A percentile compares a stretch with the other conserved stretches of the same genome.
Conservation (phyloP, 2,797 vertebrate genomes). For the Nyctibius grandis region DNA sequence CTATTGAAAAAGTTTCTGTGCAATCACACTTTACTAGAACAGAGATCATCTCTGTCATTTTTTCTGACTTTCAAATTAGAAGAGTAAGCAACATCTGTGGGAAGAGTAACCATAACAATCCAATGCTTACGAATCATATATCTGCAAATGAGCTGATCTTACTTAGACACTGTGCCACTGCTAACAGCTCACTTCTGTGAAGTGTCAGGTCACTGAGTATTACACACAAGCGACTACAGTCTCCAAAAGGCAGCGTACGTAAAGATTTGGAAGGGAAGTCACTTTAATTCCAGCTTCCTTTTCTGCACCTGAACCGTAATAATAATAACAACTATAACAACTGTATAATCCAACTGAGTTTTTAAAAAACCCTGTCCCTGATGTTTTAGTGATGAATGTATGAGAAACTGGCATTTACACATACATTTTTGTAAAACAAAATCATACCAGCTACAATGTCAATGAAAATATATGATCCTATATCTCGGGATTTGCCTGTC, state of each 20-base stretch:
- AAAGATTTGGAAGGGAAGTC: background rate
- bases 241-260: background rate
- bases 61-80: background rate
- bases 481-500: background rate
- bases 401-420: background rate
- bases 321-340: background rate
- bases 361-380: background rate
- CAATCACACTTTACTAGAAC: background rate
- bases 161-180: background rate
- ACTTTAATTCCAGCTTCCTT: background rate
- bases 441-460: background rate
- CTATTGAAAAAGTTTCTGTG: background rate
- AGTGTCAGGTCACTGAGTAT: background rate
- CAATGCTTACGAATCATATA: background rate
- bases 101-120: background rate
- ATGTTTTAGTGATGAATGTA: background rate
- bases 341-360: background rate
- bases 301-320: background rate
- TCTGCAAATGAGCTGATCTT: background rate
- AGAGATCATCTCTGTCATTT: background rate
- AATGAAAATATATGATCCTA: background rate
- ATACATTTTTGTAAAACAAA: background rate
- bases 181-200: background rate
- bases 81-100: background rate
- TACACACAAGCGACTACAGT: background rate